A percentile compares a stretch with the other conserved stretches of the same genome.
phyloP scores from a whole-genome alignment of 1,140 invertebrate genomes.

The Drosophila carrolli region DNA sequence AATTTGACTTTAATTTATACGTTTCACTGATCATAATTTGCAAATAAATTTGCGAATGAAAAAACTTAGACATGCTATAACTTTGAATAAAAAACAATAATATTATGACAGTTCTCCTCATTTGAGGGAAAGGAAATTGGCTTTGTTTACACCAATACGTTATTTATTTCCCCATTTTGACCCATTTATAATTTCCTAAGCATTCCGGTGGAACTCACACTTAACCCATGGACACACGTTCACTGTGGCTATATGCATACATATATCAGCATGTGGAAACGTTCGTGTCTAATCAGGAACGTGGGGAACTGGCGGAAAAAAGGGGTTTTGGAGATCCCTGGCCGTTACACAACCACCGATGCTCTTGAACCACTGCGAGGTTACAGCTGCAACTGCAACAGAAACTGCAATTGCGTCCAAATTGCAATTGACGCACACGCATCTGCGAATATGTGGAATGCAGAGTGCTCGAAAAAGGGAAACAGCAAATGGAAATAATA shows the following conservation, averaged over 20 bases:
- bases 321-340: conserved; percentile 21
- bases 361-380: conserved; percentile 41
- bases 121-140: background rate
- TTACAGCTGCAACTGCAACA: conserved; percentile 23
- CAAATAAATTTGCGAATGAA: background rate
- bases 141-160: background rate
- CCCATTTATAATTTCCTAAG: conserved; percentile 24
- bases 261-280: conserved; percentile 5
- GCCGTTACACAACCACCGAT: conserved; percentile 26
- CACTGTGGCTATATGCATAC: conserved; percentile 17
- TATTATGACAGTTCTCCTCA: background rate
- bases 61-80: too few species aligned
- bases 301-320: conserved; percentile 21
- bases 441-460: conserved; percentile 47
- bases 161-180: conserved; percentile 21
- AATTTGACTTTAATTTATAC: background rate
- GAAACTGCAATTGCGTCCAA: conserved; percentile 32
- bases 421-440: conserved; percentile 54
- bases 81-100: background rate
- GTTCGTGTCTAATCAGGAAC: conserved; percentile 47
- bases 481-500: conserved; percentile 36
- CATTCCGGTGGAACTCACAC: conserved; percentile 7
- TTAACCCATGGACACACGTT: conserved; percentile 38
- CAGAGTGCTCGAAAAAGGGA: conserved; percentile 30
- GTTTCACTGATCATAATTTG: background rate